phyloP scores from a whole-genome alignment of 92 coral and sea anemone species.

The Bergia sp. region DNA sequence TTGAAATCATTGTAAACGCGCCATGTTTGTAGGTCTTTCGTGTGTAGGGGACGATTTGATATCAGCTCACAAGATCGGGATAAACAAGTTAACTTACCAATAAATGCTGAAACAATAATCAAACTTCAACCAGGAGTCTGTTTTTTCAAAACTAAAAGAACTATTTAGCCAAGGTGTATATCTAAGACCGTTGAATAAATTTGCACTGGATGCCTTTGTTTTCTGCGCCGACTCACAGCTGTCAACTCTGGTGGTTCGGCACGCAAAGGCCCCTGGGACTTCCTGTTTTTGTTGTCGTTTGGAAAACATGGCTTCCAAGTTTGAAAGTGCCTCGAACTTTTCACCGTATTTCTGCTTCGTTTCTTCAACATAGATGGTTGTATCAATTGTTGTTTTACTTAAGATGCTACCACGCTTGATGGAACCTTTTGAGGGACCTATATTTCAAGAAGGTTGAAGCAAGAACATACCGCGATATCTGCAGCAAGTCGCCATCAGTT shows the following conservation, averaged over 20 bases:
- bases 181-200: neutral
- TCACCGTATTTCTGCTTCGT: neutral
- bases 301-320: neutral
- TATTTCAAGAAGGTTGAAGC: conserved; percentile 10
- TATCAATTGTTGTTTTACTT: neutral
- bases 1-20: no score
- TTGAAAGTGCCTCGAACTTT: neutral
- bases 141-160: neutral
- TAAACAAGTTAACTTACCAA: neutral
- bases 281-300: conserved; percentile 33
- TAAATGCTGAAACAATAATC: neutral
- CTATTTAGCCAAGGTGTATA: neutral
- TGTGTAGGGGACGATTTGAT: neutral
- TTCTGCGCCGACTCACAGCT: conserved; percentile 2
- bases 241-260: neutral
- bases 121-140: neutral
- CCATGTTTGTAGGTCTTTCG: neutral
- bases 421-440: neutral
- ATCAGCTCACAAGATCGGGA: no score
- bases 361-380: neutral
- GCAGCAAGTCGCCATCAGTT: neutral
- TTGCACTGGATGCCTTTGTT: neutral
- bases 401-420: neutral
- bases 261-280: conserved; percentile 39
- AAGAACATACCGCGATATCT: neutral